A percentile compares a stretch with the other conserved stretches of the same genome.
These are phyloP conservation scores for Eubucco bourcierii DNA, from an alignment of 2,113 vertebrate genomes.

Conservation along the genomic window DNA sequence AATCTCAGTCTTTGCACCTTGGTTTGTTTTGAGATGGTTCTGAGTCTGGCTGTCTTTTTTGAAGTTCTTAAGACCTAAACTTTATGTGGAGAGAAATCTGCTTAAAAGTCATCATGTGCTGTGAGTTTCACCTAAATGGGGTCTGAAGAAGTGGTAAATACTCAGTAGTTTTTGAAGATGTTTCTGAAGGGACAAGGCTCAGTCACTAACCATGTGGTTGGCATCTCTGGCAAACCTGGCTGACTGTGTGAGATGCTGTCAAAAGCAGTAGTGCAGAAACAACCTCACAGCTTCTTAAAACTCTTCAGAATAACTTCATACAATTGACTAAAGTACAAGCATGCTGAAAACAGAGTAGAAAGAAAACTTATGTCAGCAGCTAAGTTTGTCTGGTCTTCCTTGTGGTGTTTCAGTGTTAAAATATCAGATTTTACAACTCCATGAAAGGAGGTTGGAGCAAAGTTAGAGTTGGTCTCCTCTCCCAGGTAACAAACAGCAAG, in stretches of 20 bases:
- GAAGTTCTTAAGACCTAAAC: background rate
- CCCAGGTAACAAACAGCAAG: too few relatives aligned
- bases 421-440: background rate
- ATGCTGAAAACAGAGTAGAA: background rate
- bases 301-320: background rate
- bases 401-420: background rate
- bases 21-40: background rate
- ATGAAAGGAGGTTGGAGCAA: too few relatives aligned
- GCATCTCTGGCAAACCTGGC: background rate
- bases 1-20: background rate
- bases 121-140: background rate
- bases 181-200: background rate
- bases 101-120: background rate
- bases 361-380: background rate
- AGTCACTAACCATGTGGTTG: fast-evolving
- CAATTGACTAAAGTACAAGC: background rate
- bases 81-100: background rate
- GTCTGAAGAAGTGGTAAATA: background rate
- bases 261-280: background rate
- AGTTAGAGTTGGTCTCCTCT: too few relatives aligned
- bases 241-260: background rate
- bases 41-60: background rate
- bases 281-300: background rate
- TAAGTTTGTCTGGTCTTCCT: background rate
- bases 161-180: background rate